Base-by-base conservation (phyloP, 2,888 invertebrate species). In the Heteromurus nitidus region DNA sequence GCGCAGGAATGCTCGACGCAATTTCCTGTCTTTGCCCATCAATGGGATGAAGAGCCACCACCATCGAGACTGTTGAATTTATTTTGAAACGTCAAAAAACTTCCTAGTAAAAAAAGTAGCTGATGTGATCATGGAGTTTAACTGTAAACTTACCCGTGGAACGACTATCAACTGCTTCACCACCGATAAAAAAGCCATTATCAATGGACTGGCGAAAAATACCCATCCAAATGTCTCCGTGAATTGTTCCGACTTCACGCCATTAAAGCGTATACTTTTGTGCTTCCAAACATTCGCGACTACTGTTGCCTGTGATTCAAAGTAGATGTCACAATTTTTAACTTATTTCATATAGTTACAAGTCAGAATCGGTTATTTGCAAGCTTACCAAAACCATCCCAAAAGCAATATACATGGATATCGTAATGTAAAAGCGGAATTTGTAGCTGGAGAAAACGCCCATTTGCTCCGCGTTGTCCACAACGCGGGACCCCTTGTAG, bases 401-500 rank as follows among this genome's bases (percentile, higher is more conserved):
- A 30, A 68, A 58, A 0, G 68, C 58, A 20, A 76, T 20, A 31
- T 76, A 76, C 47, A 68, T 26, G 0, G 31, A 16, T 1, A 24
- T 9, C 1, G 24, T 1, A 26, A 76, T 44, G 24, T 26, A 47
- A 3, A 18, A 22, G 0, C 76, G 76, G 28, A 68, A 76, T 2
- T n/a, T 53, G 58, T 28, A 28, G 22, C 30, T 68, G 16, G 20
- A 5, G 18, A 68, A 68, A 1, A 83, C 77, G 5, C 67, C 62
- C 85, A 85, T 85, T 65, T 77, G 72, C 44, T 83, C 74, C 0
- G 84, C 84, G 62, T 82, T 65, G 22, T 85, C 84, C n/a, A 81
- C 18, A 7, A 86, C 30, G 28, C 82, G 44, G 3, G 42, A 16
- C 0, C 82, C 79, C 28, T 18, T 74, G 65, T 85, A 86, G 28